Evolutionary conservation across 2,113 vertebrate genomes (phyloP).

Genomic region (Mystacornis crossleyi): DNA sequence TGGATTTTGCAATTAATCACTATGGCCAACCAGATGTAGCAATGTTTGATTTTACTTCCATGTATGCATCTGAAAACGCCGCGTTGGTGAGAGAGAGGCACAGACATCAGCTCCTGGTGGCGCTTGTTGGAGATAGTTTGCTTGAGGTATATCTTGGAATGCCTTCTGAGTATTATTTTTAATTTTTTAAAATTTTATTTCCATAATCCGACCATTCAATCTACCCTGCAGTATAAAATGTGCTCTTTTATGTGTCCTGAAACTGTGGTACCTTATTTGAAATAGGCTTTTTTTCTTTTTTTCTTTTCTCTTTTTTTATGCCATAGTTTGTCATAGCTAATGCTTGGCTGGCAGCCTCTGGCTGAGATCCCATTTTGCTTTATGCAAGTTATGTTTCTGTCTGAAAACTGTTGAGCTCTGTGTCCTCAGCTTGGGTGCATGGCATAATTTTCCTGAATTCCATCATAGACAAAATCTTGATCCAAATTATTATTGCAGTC

Average conservation of each 20-base stretch:
- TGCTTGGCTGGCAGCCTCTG: not conserved
- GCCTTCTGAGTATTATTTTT: not conserved
- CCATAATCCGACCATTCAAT: not conserved
- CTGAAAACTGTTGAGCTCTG: not conserved
- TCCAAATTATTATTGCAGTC: not conserved
- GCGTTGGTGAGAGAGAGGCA: slow-evolving; percentile 89
- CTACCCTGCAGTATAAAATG: not conserved
- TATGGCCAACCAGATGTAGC: slow-evolving; percentile 92
- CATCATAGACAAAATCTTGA: not conserved
- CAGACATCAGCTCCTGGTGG: slow-evolving; percentile 88
- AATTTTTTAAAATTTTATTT: not conserved
- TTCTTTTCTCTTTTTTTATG: not conserved
- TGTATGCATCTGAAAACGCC: slow-evolving; percentile 96
- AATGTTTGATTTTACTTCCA: slow-evolving; percentile 98
- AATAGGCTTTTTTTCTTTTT: not conserved
- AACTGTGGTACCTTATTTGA: not conserved
- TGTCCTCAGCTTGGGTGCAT: slow-evolving; percentile 9
- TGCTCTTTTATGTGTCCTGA: not conserved
- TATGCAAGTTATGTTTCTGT: not conserved
- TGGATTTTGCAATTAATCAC: slow-evolving; percentile 95
- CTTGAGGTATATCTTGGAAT: slow-evolving; percentile 83
- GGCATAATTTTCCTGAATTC: not conserved
- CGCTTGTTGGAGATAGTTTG: slow-evolving; percentile 94
- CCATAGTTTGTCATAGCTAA: not conserved
- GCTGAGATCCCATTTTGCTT: not conserved